Base-by-base conservation (phyloP, 2,888 invertebrate genomes). In the Aphidius colemani region DNA sequence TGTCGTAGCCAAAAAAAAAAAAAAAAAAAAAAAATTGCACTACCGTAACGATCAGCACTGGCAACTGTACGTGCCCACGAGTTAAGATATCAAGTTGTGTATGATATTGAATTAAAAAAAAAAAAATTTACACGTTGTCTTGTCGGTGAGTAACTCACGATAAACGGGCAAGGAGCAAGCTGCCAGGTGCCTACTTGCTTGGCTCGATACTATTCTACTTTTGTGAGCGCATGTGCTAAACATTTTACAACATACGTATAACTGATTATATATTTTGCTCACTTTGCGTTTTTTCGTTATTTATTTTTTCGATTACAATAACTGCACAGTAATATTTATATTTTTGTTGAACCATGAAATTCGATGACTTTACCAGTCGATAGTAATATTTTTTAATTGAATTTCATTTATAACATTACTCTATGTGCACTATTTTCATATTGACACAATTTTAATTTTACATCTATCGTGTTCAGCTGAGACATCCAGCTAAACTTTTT, bases 121-220 rank as follows among this genome's bases (percentile, higher is more conserved):
- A 61, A 55, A 64, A 48, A 61, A 64, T 62, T 62, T 63, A 66
- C 58, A 64, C 66, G 65, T 63, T 55, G 45, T 61, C 67, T 30
- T 30, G 30, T 30, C 55, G 64, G 55, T 55, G 63, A 69, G 64
- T 67, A 63, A 67, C 66, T 69, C 69, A 60, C 70, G 66, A 67
- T 63, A 64, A 68, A 76, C 73, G 71, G 71, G 73, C 70, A 67
- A 70, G 72, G 67, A 71, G 72, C 77, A 75, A 77, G 76, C 74
- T 68, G 70, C 70, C 66, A 64, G 67, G 62, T 74, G 77, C 74
- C 79, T 77, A 2, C 30, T 30, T 30, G 30, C 30, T 77, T 78
- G 78, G 81, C 77, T 81, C 81, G 80, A 81, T 81, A 81, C 77
- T 75, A 75, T 74, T 72, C 46, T 69, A 70, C 66, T 72, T 73